phyloP scores from a whole-genome alignment of 2,113 vertebrate genomes.

The Pristiophorus japonicus region DNA sequence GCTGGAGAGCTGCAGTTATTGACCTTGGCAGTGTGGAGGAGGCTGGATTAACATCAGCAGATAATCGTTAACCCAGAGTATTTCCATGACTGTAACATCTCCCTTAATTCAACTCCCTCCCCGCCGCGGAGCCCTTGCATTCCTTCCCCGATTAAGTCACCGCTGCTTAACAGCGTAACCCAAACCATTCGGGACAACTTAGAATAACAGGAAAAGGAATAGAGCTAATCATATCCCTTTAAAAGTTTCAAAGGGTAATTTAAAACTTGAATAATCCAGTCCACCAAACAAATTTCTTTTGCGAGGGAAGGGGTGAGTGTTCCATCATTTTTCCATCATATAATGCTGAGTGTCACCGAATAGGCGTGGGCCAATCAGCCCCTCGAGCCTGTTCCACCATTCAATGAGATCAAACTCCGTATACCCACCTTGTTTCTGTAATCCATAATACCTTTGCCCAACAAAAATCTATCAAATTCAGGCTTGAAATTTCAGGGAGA shows the following conservation, averaged over 20 bases:
- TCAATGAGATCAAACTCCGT: neutral
- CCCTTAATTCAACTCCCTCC: neutral
- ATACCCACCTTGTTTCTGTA: neutral
- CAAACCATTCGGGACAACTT: neutral
- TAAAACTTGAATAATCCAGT: neutral
- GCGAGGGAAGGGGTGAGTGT: neutral
- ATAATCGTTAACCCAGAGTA: slow-evolving; percentile 5
- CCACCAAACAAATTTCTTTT: neutral
- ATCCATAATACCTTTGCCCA: too few species aligned
- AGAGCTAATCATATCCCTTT: neutral
- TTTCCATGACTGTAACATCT: slow-evolving; percentile 11
- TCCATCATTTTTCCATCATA: neutral
- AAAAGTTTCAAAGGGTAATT: neutral
- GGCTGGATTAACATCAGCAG: neutral
- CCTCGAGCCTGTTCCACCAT: neutral
- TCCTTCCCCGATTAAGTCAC: slow-evolving; percentile 15
- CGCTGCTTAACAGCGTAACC: neutral
- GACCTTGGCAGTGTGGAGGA: neutral
- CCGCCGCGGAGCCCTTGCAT: neutral
- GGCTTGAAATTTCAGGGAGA: too few species aligned
- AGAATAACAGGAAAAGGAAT: neutral
- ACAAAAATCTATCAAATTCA: too few species aligned
- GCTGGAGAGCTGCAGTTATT: neutral
- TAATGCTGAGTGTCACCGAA: neutral
- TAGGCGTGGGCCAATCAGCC: neutral